Evolutionary conservation across 2,113 vertebrate genomes (phyloP), one percentile per base, ranked within the genome.

Genomic region (zebrafish (Danio rerio)): DNA sequence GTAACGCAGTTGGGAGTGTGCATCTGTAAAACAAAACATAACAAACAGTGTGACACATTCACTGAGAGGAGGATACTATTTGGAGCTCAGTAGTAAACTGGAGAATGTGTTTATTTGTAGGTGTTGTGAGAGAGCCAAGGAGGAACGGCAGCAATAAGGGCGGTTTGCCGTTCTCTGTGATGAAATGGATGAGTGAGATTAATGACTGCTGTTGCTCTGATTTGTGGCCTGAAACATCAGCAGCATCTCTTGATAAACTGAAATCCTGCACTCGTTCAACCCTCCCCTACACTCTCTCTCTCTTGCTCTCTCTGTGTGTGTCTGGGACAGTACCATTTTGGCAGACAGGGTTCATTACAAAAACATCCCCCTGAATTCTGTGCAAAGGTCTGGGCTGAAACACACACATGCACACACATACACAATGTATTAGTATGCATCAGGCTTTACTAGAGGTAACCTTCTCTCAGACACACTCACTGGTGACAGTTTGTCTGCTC

Each of bases 271-370:
- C 70, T 88, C 87, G 84, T 84, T 89, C 49, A n/a, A 56, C 63
- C 53, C 52, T 47, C 21, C 20, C 40, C 16, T 49, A 11, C 81
- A 5, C 53, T 21, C 9, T 65, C 43, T 20, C 49, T 70, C 71
- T 62, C 8, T 45, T 31, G 1, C 31, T 31, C 31, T 31, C 31
- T 31, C 31, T 31, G 31, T 31, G 31, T 31, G 31, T 86, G 93
- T 94, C 93, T 93, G 89, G 90, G 94, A 86, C 90, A 89, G 86
- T 90, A 94, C 93, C 92, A 93, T 93, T 93, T 83, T 2, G 1
- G 71, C 87, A 94, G 94, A 94, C 92, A 91, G 93, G 93, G 93
- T 93, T 92, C 88, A 75, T 53, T 0, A 16, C 81, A 86, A 59
- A 75, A 31, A 68, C 45, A 78, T 55, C 69, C 55, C 50, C 62